Evolutionary conservation across 2,113 vertebrate species (phyloP).

Genomic region (Mionectes macconnelli): DNA sequence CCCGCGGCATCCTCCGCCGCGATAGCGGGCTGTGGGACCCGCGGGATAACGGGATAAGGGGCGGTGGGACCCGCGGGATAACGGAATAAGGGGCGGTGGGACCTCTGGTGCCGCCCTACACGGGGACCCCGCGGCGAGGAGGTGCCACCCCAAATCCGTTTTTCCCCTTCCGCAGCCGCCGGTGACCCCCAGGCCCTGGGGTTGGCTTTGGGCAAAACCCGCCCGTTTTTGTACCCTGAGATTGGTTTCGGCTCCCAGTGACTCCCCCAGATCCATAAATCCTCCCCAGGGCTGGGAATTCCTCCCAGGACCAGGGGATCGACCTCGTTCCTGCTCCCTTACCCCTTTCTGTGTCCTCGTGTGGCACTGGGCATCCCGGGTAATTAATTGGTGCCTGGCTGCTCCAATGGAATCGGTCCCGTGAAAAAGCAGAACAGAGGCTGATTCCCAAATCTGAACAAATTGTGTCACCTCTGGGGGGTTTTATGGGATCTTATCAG

Average conservation of each 20-base stretch:
- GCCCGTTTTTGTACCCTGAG: rapidly evolving
- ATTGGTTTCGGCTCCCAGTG: rapidly evolving
- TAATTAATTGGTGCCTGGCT: background rate
- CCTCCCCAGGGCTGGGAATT: background rate
- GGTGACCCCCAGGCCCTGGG: rapidly evolving
- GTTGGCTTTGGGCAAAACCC: background rate
- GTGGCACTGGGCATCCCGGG: background rate
- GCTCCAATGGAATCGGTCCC: background rate
- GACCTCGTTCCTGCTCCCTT: background rate
- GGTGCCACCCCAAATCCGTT: background rate
- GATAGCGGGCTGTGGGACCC: background rate
- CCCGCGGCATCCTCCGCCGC: no score
- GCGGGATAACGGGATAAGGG: background rate
- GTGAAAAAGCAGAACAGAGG: rapidly evolving
- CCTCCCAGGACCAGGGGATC: background rate
- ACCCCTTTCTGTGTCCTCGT: background rate
- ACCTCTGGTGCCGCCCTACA: no score
- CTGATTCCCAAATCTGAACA: no score
- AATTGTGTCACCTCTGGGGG: rapidly evolving
- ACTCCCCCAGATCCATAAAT: background rate
- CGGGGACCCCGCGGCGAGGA: background rate
- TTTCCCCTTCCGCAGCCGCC: background rate
- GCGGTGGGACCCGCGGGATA: background rate
- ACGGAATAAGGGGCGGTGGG: background rate
- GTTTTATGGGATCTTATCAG: background rate